Conservation (phyloP, 2,888 invertebrate species). For the Auanema freiburgensis region DNA sequence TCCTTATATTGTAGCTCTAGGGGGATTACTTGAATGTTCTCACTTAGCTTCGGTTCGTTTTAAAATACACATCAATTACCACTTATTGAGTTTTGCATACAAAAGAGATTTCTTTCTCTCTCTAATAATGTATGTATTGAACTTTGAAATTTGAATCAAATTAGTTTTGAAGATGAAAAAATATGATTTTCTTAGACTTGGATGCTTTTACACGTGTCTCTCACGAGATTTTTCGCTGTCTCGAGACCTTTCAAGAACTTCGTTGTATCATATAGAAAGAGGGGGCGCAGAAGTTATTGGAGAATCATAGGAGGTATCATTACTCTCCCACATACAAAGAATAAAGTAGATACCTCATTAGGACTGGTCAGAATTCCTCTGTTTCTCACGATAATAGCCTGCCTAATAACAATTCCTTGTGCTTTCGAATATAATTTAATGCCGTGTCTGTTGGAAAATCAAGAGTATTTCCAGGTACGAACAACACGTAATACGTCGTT, state of each 20-base stretch:
- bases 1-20: constrained; percentile 28
- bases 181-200: constrained; percentile 39
- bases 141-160: too few relatives aligned
- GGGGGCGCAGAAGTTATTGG: neutral
- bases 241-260: constrained; percentile 41
- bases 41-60: constrained; percentile 47
- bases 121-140: too few relatives aligned
- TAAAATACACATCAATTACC: constrained; percentile 1
- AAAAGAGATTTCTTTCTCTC: too few relatives aligned
- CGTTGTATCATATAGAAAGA: neutral
- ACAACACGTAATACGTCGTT: neutral
- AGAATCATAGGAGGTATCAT: neutral
- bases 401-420: constrained; percentile 48
- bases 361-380: constrained; percentile 45
- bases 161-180: too few relatives aligned
- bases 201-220: constrained; percentile 53
- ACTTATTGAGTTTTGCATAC: too few relatives aligned
- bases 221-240: constrained; percentile 50
- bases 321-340: neutral
- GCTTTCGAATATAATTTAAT: constrained; percentile 42
- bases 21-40: constrained; percentile 47
- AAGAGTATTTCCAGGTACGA: constrained; percentile 23
- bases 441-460: constrained; percentile 28
- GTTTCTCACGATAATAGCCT: constrained; percentile 42
- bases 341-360: constrained; percentile 12